Evolutionary conservation across 30 jellyfish, hydroid and myxozoan genomes (phyloP), one percentile per base, ranked within the genome.

Genomic region (Morbakka virulenta): DNA sequence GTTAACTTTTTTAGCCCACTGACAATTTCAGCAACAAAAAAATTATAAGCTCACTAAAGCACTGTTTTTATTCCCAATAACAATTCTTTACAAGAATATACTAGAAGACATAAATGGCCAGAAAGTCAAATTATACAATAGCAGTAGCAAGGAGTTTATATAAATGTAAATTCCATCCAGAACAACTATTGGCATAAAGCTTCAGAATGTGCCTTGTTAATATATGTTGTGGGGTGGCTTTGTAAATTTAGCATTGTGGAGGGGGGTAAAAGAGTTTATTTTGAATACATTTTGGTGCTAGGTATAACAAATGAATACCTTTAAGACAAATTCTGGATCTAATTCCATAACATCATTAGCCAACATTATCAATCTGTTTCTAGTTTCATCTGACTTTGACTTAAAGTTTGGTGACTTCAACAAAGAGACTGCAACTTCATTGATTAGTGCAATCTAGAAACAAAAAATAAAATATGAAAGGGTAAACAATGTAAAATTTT

Each of bases 291-390:
- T 12, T 9, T 47, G 61, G 12, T 47, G 61, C n/a, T 47, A n/a
- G n/a, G n/a, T n/a, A n/a, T n/a, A n/a, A n/a, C n/a, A n/a, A n/a
- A n/a, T n/a, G 20, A 72, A 33, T 47, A 88, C 97, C 97, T 88
- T 88, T 29, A 88, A 61, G 28, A 88, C 65, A 67, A 88, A 88
- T 75, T 88, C 97, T 14, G 95, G 91, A 64, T 88, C 97, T 2
- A 36, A 36, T 3, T 67, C 72, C 50, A 72, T 57, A 62, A 88
- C 24, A 26, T 53, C 77, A 2, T 80, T 57, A 3, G 77, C 68
- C 23, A 64, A 65, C 48, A 73, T 64, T 28, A 88, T 53, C 67
- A 88, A 21, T 13, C 17, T 20, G 14, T 13, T 29, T 74, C 97
- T 74, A 34, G 84, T 82, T 31, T 50, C 17, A 32, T 88, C 94